Evolutionary conservation across 2,888 invertebrate genomes (phyloP).

Genomic region (Metalampra italica): DNA sequence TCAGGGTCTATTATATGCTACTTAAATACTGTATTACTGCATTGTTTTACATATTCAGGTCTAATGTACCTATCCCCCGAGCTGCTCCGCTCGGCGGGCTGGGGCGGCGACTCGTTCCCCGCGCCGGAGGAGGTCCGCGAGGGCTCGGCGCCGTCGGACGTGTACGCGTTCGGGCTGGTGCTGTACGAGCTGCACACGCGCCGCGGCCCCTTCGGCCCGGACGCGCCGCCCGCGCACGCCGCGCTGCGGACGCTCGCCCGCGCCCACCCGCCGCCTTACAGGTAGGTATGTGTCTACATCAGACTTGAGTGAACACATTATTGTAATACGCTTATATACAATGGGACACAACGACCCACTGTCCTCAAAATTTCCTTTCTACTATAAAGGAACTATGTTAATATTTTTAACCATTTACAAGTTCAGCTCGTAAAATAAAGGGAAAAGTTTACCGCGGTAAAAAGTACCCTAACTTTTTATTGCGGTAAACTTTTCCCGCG

Average conservation of each 20-base stretch:
- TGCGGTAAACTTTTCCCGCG: too few relatives aligned
- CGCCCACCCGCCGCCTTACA: conserved; percentile 70
- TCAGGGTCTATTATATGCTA: too few relatives aligned
- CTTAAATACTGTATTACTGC: too few relatives aligned
- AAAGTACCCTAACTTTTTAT: too few relatives aligned
- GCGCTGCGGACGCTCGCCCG: conserved; percentile 80
- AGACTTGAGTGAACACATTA: background rate
- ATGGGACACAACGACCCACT: too few relatives aligned
- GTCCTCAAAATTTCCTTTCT: too few relatives aligned
- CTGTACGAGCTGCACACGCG: conserved; percentile 93
- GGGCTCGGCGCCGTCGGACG: conserved; percentile 88
- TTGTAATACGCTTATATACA: background rate
- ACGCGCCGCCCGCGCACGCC: conserved; percentile 81
- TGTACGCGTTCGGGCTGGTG: conserved; percentile 92
- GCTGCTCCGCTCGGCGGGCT: conserved; percentile 77
- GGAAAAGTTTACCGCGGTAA: too few relatives aligned
- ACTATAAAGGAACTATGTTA: too few relatives aligned
- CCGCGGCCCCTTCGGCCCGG: conserved; percentile 90
- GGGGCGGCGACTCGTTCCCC: conserved; percentile 51
- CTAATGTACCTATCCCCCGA: conserved; percentile 91
- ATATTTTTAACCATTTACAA: too few relatives aligned
- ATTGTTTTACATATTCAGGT: too few relatives aligned
- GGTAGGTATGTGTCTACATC: conserved; percentile 73
- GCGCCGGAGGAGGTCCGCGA: conserved; percentile 45
- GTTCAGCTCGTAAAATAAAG: too few relatives aligned